Conservation (phyloP, 2,113 vertebrate species). For the Alaudala cheleensis region DNA sequence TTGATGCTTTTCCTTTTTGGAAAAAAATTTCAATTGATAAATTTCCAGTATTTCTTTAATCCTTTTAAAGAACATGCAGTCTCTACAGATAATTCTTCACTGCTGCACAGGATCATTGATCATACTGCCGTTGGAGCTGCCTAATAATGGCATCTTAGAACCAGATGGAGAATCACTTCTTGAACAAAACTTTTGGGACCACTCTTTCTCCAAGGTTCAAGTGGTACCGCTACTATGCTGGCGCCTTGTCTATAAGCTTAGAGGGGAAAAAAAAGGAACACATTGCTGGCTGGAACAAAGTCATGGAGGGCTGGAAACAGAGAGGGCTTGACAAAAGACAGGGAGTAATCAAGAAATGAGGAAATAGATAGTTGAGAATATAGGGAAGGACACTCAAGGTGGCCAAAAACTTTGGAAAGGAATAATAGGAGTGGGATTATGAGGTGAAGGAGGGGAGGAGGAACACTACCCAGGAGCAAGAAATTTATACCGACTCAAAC, state of each 20-base stretch:
- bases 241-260: neutral
- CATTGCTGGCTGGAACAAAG: neutral
- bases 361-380: neutral
- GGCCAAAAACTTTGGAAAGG: neutral
- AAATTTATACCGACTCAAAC: neutral
- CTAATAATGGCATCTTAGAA: neutral
- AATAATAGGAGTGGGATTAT: neutral
- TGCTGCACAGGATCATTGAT: neutral
- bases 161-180: neutral
- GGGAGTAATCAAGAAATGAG: neutral
- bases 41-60: neutral
- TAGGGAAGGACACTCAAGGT: neutral
- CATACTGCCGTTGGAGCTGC: neutral
- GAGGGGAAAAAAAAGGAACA: accelerated
- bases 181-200: neutral
- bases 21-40: neutral
- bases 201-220: neutral
- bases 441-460: neutral
- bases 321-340: neutral
- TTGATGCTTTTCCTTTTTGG: neutral
- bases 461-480: neutral
- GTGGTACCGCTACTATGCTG: neutral
- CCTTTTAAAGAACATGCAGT: neutral
- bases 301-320: neutral
- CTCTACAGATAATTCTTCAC: neutral